A percentile compares a stretch with the other conserved stretches of the same genome.
These are phyloP conservation scores for Heterodera filipjevi DNA, from an alignment of 2,888 invertebrate species.

Conservation along the genomic window DNA sequence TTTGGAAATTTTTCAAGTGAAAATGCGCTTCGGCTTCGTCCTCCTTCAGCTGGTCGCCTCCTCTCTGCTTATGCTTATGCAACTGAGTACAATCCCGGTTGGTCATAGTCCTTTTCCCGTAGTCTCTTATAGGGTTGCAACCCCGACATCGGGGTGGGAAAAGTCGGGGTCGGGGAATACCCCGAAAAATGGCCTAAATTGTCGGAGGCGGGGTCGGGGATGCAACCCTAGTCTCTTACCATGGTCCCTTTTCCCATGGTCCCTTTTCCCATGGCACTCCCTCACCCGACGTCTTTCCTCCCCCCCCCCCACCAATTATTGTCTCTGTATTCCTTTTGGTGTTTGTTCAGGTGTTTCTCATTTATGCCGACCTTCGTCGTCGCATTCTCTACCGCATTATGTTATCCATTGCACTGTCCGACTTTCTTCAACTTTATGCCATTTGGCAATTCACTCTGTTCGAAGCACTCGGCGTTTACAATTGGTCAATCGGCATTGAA, in stretches of 20 bases:
- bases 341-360: conserved; percentile 17
- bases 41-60: not conserved
- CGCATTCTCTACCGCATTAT: conserved; percentile 24
- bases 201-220: too few relatives aligned
- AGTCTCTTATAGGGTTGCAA: too few relatives aligned
- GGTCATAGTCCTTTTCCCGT: too few relatives aligned
- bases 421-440: conserved; percentile 26
- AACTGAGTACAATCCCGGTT: not conserved
- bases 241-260: too few relatives aligned
- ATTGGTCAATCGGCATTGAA: not conserved
- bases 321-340: not conserved
- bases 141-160: too few relatives aligned
- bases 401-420: conserved; percentile 27
- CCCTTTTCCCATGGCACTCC: too few relatives aligned
- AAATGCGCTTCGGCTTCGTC: not conserved
- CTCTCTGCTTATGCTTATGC: conserved; percentile 1
- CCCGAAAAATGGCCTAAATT: too few relatives aligned
- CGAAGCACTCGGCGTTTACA: conserved; percentile 8
- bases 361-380: conserved; percentile 19
- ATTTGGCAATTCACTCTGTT: conserved; percentile 28
- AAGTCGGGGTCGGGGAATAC: too few relatives aligned
- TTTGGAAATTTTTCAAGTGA: conserved; percentile 5
- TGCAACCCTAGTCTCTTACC: too few relatives aligned
- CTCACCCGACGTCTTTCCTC: too few relatives aligned
- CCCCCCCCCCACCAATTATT: not conserved